These are phyloP conservation scores for Barnardius zonarius DNA, from an alignment of 2,113 vertebrate species.

Conservation along the genomic window DNA sequence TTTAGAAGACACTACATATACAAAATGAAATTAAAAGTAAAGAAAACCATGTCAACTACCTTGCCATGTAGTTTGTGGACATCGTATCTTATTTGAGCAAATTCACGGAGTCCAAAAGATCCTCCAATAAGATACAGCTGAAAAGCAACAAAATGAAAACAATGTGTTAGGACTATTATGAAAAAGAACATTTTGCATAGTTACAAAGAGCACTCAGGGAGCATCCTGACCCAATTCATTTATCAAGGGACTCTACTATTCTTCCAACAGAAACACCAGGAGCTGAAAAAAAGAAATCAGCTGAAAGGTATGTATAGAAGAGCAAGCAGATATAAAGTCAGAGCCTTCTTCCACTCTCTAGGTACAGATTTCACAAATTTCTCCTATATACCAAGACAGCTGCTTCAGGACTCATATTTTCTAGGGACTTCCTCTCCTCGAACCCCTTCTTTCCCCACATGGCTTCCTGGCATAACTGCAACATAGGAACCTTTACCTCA, in stretches of 20 bases:
- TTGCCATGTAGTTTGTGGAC: conserved; percentile 80
- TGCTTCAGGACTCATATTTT: neutral
- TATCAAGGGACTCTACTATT: neutral
- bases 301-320: neutral
- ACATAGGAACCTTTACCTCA: neutral
- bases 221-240: neutral
- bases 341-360: neutral
- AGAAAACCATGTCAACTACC: conserved; percentile 69
- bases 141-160: conserved; percentile 46
- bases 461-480: neutral
- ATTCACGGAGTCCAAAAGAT: conserved; percentile 92
- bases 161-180: rapidly evolving
- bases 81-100: conserved; percentile 93
- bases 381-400: neutral
- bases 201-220: neutral
- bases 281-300: neutral
- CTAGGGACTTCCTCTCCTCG: neutral
- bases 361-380: neutral
- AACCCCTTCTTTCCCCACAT: neutral
- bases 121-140: conserved; percentile 91
- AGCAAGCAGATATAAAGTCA: neutral
- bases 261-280: neutral
- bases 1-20: neutral
- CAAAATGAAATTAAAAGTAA: neutral
- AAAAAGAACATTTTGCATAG: neutral